Evolutionary conservation across 2,888 invertebrate species (phyloP).

Genomic region (Lochmaea capreae): DNA sequence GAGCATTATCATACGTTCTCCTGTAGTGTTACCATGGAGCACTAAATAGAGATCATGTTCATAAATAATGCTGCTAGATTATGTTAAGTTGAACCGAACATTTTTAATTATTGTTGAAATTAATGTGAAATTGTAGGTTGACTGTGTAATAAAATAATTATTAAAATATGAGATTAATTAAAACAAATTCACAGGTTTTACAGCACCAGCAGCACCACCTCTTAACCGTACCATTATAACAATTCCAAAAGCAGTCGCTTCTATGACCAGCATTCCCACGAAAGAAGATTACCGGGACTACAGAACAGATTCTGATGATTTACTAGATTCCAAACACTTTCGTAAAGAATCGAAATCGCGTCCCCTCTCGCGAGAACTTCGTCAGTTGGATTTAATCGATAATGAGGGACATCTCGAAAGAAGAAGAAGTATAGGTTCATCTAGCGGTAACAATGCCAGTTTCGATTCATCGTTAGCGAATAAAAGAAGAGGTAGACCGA

Average conservation of each 20-base stretch:
- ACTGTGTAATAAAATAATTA: too few species aligned
- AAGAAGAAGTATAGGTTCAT: constrained; percentile 67
- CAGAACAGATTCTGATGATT: constrained; percentile 62
- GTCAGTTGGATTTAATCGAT: constrained; percentile 74
- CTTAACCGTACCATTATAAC: constrained; percentile 79
- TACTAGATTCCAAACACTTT: constrained; percentile 77
- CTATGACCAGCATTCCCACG: constrained; percentile 88
- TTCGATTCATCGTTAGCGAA: constrained; percentile 53
- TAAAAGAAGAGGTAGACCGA: constrained; percentile 64
- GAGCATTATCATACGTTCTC: too few species aligned
- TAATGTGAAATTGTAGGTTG: too few species aligned
- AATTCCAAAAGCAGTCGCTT: constrained; percentile 90
- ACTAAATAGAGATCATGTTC: too few species aligned
- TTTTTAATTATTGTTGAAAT: too few species aligned
- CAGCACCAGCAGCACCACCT: constrained; percentile 71
- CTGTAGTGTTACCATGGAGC: too few species aligned
- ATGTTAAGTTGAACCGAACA: too few species aligned
- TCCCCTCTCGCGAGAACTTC: constrained; percentile 70
- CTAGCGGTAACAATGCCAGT: constrained; percentile 61
- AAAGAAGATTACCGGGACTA: constrained; percentile 83
- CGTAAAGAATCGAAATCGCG: constrained; percentile 69
- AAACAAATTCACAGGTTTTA: constrained; percentile 61
- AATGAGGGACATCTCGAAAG: constrained; percentile 68
- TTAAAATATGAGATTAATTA: not conserved
- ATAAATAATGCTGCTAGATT: too few species aligned